Evolutionary conservation across 2,797 vertebrate genomes (phyloP).

Genomic region (Cryptoprocta ferox): DNA sequence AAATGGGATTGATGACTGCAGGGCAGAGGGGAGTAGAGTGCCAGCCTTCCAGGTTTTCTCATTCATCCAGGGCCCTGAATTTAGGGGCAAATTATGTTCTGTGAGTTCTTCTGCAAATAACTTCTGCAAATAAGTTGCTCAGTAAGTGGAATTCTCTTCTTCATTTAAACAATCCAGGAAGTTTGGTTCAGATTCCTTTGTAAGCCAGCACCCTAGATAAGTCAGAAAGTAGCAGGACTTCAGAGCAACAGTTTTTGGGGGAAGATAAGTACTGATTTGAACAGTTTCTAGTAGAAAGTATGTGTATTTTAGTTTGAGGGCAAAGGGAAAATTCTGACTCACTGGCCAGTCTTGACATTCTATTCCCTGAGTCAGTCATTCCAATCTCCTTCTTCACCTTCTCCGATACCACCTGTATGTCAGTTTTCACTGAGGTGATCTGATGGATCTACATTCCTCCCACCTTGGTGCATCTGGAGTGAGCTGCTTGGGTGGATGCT

Average conservation of each 20-base stretch:
- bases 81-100: not conserved
- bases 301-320: not conserved
- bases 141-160: constrained; percentile 20
- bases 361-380: not conserved
- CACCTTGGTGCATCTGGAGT: not conserved
- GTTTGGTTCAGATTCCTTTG: not conserved
- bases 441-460: not conserved
- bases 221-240: not conserved
- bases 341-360: not conserved
- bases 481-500: not conserved
- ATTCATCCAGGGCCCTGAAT: not conserved
- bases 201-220: not conserved
- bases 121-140: not conserved
- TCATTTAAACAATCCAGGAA: not conserved
- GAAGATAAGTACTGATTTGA: not conserved
- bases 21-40: not conserved
- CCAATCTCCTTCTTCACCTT: not conserved
- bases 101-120: not conserved
- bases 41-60: not conserved
- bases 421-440: not conserved
- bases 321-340: not conserved
- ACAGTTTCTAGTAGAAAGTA: not conserved
- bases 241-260: not conserved
- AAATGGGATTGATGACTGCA: not conserved
- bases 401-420: not conserved